Percentiles rank a stretch among this genome's conserved stretches.
These are phyloP conservation scores for Crenichthys baileyi DNA, from an alignment of 2,797 vertebrate genomes.

Conservation along the genomic window DNA sequence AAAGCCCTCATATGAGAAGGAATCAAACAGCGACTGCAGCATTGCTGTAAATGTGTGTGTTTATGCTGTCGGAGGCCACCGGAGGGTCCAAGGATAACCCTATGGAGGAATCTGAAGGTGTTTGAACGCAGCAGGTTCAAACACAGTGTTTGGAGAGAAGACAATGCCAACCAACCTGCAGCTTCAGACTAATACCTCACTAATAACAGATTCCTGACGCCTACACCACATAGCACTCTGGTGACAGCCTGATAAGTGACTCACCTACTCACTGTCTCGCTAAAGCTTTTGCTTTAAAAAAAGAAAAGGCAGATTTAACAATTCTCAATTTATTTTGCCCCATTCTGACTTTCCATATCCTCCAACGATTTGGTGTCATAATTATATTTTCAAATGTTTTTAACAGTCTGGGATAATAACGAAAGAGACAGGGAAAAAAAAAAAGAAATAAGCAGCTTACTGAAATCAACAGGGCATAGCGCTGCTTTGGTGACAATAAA, in stretches of 20 bases:
- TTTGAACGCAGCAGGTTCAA: background rate
- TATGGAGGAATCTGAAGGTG: background rate
- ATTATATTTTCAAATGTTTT: background rate
- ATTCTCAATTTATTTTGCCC: background rate
- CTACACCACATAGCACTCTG: background rate
- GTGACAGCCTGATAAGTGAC: background rate
- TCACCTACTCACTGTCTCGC: background rate
- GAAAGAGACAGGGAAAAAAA: background rate
- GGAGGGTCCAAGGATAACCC: background rate
- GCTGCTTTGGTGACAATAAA: conserved; percentile 8
- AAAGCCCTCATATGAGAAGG: background rate
- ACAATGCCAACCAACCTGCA: background rate
- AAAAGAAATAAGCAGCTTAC: conserved; percentile 1
- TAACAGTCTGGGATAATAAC: background rate
- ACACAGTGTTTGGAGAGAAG: background rate
- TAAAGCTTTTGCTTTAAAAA: too few relatives aligned
- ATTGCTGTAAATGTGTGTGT: background rate
- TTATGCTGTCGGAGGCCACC: background rate
- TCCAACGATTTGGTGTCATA: background rate
- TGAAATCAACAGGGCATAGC: background rate
- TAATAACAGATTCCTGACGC: background rate
- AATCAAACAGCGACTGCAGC: background rate
- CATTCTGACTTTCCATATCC: conserved; percentile 5
- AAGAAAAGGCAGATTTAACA: background rate
- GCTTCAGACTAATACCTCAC: background rate